Conservation (phyloP, 2,888 invertebrate genomes). For the Agonopterix heracliana region DNA sequence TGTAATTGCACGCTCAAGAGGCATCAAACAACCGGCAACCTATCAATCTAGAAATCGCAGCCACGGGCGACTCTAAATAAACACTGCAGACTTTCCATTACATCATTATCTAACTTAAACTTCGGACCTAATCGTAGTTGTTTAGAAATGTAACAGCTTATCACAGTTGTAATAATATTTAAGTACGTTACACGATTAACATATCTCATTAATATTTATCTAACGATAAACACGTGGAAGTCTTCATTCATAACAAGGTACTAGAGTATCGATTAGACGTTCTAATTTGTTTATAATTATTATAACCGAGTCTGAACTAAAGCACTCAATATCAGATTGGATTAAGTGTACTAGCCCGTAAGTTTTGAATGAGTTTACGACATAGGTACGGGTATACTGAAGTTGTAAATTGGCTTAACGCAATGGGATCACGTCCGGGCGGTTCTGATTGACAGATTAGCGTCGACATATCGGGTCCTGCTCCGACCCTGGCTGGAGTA, state of each 20-base stretch:
- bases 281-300: constrained; percentile 19
- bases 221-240: neutral
- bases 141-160: no score
- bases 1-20: constrained; percentile 57
- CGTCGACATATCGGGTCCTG: constrained; percentile 26
- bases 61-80: no score
- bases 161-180: no score
- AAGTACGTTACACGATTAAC: neutral
- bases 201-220: neutral
- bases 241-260: constrained; percentile 12
- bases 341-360: constrained; percentile 4
- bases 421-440: constrained; percentile 18
- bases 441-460: constrained; percentile 48
- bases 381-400: neutral
- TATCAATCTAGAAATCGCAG: neutral
- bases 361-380: neutral
- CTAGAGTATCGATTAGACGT: constrained; percentile 8
- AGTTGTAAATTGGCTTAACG: constrained; percentile 22
- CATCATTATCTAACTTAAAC: no score
- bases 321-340: constrained; percentile 11
- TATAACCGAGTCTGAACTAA: constrained; percentile 8
- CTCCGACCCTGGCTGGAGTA: constrained; percentile 25
- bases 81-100: no score
- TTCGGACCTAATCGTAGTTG: no score
- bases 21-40: constrained; percentile 27